Evolutionary conservation across 2,113 vertebrate genomes (phyloP).

Genomic region (Megalops atlanticus): DNA sequence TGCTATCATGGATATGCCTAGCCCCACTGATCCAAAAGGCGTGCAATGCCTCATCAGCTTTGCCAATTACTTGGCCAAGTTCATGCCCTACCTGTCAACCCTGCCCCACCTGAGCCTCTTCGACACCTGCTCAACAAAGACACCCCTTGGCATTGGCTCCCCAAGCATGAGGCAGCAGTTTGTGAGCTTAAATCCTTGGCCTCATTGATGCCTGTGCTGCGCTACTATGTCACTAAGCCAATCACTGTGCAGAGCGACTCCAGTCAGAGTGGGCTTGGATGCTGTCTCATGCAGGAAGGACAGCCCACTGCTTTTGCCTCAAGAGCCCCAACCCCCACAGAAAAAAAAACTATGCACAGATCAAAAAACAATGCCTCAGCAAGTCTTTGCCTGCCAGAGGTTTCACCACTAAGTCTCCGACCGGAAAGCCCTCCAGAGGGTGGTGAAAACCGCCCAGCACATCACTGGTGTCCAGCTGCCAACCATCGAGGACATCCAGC

Average conservation of each 20-base stretch:
- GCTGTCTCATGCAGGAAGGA: constrained; percentile 24
- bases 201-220: constrained; percentile 26
- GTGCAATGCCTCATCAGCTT: too few relatives aligned
- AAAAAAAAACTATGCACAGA: constrained; percentile 24
- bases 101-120: not conserved
- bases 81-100: not conserved
- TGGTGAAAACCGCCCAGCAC: too few relatives aligned
- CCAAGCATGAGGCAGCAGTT: constrained; percentile 33
- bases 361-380: constrained; percentile 35
- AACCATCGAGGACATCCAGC: too few relatives aligned
- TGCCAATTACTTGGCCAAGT: too few relatives aligned
- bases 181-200: constrained; percentile 39
- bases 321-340: constrained; percentile 13
- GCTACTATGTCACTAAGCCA: constrained; percentile 38
- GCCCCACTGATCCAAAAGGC: too few relatives aligned
- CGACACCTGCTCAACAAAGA: not conserved
- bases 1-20: too few relatives aligned
- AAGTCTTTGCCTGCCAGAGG: constrained; percentile 35
- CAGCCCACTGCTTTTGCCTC: constrained; percentile 5
- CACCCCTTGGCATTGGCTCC: constrained; percentile 40
- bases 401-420: constrained; percentile 42
- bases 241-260: constrained; percentile 42
- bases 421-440: too few relatives aligned
- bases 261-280: constrained; percentile 32
- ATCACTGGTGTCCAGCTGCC: too few relatives aligned